Base-by-base conservation (phyloP, 2,113 vertebrate genomes). In the Epinephelus moara region DNA sequence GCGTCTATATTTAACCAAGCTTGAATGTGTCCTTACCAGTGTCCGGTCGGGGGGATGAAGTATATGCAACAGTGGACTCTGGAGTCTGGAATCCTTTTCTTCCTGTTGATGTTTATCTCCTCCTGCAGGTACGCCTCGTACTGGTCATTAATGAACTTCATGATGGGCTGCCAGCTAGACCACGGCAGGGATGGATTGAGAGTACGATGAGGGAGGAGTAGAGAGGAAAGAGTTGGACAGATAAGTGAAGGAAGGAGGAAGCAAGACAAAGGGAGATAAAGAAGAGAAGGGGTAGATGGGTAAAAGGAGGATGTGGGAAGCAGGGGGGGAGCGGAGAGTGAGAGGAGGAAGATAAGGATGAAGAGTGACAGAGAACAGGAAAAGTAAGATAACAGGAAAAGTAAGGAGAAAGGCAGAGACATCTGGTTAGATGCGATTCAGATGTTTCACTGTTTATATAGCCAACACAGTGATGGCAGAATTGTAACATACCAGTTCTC, bases 41-140 rank as follows among this genome's bases (percentile, higher is more conserved):
- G 98, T 90, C 98, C 98, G 0, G 97, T 99, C 66, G 98, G 97
- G 0, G 98, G 97, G 87, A 99, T 99, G 93, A 98, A 99, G 92
- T 99, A 99, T 89, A 99, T 97, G 93, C 98, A 99, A 93, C 98
- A 99, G 93, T 99, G 98, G 42, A 99, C 97, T 1, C 98, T 93
- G 0, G 96, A 97, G 95, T 99, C 98, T 0, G 97, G 97, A 89
- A 99, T 99, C 72, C 96, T 96, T 76, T 96, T 98, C 96, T 99
- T 99, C 9, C 97, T 90, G 93, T 98, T 96, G 40, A 99, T 97
- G 92, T 97, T 98, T 82, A 98, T 96, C 76, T 99, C 98, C 85
- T 99, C 97, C 88, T 98, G 97, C 83, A 99, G 94, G 88, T 99
- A 99, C 69, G 96, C 97, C 93, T 98, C 98, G 0, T 99, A 99